Evolutionary conservation across 2,888 invertebrate genomes (phyloP).

Genomic region (Autographa pulchrina): DNA sequence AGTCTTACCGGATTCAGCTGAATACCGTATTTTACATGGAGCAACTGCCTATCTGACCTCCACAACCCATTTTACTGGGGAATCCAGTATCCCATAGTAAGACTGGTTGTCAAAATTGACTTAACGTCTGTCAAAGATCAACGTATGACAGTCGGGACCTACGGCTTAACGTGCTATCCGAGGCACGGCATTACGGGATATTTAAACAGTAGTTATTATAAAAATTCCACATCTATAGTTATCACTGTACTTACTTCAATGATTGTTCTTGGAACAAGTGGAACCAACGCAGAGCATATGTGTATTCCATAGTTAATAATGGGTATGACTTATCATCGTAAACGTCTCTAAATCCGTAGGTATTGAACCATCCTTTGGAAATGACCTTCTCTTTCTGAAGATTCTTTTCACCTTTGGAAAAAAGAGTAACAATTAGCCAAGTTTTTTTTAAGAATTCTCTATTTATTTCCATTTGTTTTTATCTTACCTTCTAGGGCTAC

Average conservation of each 20-base stretch:
- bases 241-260: neutral
- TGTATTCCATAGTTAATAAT: neutral
- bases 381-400: neutral
- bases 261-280: neutral
- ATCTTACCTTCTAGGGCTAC: slow-evolving; percentile 62
- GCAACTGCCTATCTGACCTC: too few species aligned
- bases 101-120: too few species aligned
- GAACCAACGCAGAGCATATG: neutral
- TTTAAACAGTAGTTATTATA: too few species aligned
- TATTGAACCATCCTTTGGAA: neutral
- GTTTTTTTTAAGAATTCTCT: neutral
- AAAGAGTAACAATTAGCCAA: neutral
- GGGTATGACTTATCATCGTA: neutral
- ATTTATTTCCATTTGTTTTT: neutral
- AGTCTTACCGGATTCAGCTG: too few species aligned
- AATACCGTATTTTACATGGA: too few species aligned
- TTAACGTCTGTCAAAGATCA: too few species aligned
- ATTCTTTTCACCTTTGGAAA: neutral
- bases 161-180: too few species aligned
- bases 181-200: too few species aligned
- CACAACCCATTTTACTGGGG: too few species aligned
- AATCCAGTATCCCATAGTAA: too few species aligned
- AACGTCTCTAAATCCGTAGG: neutral
- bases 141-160: too few species aligned
- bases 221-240: neutral